Base-by-base conservation (phyloP, 1,140 invertebrate species). In the Dryas iulia region DNA sequence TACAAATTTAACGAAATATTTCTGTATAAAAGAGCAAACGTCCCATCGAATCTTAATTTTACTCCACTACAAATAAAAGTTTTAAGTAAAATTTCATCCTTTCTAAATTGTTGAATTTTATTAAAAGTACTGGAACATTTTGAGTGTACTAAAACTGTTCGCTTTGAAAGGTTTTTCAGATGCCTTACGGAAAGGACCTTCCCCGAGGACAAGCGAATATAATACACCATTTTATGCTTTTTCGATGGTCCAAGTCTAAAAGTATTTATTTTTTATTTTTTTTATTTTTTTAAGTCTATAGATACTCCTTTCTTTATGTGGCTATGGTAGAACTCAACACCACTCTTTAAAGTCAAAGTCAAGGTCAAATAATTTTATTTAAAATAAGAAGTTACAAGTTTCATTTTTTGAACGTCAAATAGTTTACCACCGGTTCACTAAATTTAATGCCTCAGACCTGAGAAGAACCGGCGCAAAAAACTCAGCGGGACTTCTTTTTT, bases 161-260 rank as follows among this genome's bases (percentile, higher is more conserved):
- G 39, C 39, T 47, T 47, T 47, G 39, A 76, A 62, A 52, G 69
- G 54, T 39, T 56, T 69, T 77, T 74, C 73, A 72, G 71, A 68
- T 63, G 68, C 68, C 64, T 71, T 64, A 67, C 69, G 72, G 70
- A 72, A 72, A 70, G 73, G 67, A 60, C 60, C 67, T 72, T 65
- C 64, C 61, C 47, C 11, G 33, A 14, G 73, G 66, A 69, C 63
- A 73, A 71, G 26, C 59, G 69, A 47, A 61, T 63, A 71, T 74
- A 74, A 74, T 74, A 77, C 60, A 71, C 60, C 64, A 67, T 58
- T 76, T 73, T 77, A 76, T 66, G 63, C 30, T 33, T 66, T 60
- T 52, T 39, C n/a, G n/a, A 1, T 28, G 54, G 60, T 65, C 24
- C 54, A 69, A 70, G 31, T 47, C 18, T 21, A 21, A 47, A 47